Evolutionary conservation across 2,113 vertebrate genomes (phyloP).

Genomic region (Sardina pilchardus): DNA sequence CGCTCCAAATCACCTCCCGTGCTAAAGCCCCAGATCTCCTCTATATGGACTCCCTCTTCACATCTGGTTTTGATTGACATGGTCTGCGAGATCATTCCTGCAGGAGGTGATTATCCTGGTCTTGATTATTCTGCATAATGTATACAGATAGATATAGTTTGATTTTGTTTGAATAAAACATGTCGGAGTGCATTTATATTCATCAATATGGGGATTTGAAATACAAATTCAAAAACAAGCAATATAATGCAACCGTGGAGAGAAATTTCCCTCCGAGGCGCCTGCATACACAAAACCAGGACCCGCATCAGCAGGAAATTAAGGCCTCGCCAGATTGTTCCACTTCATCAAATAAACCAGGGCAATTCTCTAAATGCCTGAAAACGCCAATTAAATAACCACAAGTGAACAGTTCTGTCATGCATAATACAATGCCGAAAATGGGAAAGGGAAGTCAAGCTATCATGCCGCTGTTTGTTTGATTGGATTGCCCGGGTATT

Average conservation of each 20-base stretch:
- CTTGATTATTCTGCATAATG: not conserved
- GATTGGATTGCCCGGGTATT: not conserved
- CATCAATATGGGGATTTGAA: not conserved
- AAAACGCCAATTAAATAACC: not conserved
- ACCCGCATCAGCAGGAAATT: not conserved
- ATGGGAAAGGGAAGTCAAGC: not conserved
- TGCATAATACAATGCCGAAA: not conserved
- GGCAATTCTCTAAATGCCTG: not conserved
- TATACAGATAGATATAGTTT: not conserved
- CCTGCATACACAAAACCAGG: not conserved
- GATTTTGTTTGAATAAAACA: not conserved
- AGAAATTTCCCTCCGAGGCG: not conserved
- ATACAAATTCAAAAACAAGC: not conserved
- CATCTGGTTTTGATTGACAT: not conserved
- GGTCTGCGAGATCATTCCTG: not conserved
- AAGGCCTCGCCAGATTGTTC: not conserved
- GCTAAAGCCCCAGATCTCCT: not conserved
- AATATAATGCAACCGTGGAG: not conserved
- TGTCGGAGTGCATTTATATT: not conserved
- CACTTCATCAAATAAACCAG: conserved; percentile 12
- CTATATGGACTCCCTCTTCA: not conserved
- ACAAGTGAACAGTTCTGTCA: not conserved
- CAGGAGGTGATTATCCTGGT: not conserved
- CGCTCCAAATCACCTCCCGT: not conserved
- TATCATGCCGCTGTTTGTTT: not conserved